Percentiles rank a stretch among this genome's conserved stretches.
Conservation (phyloP, 2,888 invertebrate species). For the Morinoia aosen region DNA sequence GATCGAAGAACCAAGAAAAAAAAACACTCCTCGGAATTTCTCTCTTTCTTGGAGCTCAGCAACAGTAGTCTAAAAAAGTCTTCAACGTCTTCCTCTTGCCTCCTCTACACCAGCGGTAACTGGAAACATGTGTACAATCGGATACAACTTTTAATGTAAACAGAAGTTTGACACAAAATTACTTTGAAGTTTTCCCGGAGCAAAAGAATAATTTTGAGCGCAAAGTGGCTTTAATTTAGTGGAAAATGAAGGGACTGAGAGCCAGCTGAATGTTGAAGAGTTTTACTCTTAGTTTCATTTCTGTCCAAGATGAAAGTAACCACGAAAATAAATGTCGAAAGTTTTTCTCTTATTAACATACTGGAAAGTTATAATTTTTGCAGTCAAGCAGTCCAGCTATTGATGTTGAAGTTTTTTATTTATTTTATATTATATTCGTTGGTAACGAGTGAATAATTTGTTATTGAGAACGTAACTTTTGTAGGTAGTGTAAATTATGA, state of each 20-base stretch:
- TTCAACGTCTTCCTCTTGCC: background rate
- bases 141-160: conserved; percentile 52
- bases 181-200: conserved; percentile 48
- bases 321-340: background rate
- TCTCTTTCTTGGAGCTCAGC: conserved; percentile 22
- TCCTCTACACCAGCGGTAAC: conserved; percentile 33
- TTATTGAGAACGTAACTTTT: background rate
- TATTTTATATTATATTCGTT: background rate
- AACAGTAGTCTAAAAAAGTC: conserved; percentile 42
- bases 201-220: conserved; percentile 53
- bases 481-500: background rate
- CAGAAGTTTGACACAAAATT: conserved; percentile 53
- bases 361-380: background rate
- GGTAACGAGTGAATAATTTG: background rate
- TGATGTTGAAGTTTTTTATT: background rate
- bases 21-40: background rate
- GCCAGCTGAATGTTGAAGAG: conserved; percentile 49
- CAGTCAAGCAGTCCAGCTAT: background rate
- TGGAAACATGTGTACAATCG: conserved; percentile 52
- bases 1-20: background rate
- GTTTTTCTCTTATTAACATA: background rate
- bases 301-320: background rate
- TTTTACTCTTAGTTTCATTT: conserved; percentile 16
- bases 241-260: conserved; percentile 47
- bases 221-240: conserved; percentile 53